Conservation (phyloP, 2,797 vertebrate species). For the Argentina silus region DNA sequence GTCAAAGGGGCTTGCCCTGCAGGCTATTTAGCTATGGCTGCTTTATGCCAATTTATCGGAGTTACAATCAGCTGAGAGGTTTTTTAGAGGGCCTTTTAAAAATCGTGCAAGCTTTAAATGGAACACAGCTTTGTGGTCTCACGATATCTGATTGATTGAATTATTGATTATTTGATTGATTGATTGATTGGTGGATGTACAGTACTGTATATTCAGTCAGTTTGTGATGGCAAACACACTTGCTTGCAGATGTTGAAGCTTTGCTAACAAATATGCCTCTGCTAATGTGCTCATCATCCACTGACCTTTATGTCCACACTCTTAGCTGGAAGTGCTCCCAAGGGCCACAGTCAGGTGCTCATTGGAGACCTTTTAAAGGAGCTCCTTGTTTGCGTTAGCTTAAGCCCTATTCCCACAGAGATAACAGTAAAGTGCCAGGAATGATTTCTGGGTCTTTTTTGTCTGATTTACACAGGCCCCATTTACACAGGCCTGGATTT, state of each 20-base stretch:
- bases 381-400: no score
- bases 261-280: conserved; percentile 43
- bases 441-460: no score
- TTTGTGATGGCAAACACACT: neutral
- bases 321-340: conserved; percentile 33
- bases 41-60: neutral
- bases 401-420: no score
- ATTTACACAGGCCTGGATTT: no score
- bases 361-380: conserved; percentile 42
- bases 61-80: neutral
- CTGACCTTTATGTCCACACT: conserved; percentile 52
- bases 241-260: conserved; percentile 15
- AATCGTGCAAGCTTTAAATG: no score
- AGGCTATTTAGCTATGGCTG: no score
- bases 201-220: no score
- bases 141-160: neutral
- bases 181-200: neutral
- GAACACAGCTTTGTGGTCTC: neutral
- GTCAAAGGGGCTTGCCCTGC: no score
- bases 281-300: conserved; percentile 41
- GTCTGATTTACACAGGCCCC: no score
- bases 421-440: no score
- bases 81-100: neutral
- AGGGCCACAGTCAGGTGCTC: conserved; percentile 54
- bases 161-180: conserved; percentile 6